Evolutionary conservation across 2,888 invertebrate species (phyloP).

Genomic region (Calephelis perditalis): DNA sequence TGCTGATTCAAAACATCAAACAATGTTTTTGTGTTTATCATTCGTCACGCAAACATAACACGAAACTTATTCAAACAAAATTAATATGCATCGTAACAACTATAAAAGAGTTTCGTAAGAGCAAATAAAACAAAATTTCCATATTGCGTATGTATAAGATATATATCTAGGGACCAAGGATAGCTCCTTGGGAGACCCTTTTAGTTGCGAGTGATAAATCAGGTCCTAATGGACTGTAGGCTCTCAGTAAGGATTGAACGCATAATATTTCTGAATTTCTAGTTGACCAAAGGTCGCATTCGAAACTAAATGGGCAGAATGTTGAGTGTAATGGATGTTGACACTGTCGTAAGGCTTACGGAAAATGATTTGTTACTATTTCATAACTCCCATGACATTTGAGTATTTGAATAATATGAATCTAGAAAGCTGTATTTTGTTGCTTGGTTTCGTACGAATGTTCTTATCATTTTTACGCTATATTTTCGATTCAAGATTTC

Average conservation of each 20-base stretch:
- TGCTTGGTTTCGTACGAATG: no score
- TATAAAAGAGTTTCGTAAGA: conserved; percentile 29
- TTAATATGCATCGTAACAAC: neutral
- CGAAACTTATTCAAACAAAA: neutral
- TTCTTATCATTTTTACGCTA: no score
- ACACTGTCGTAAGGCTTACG: conserved; percentile 1
- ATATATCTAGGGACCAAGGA: conserved; percentile 56
- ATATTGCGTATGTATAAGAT: conserved; percentile 62
- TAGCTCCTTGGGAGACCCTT: conserved; percentile 67
- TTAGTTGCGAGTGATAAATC: conserved; percentile 70
- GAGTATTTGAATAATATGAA: conserved; percentile 5
- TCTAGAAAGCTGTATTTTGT: no score
- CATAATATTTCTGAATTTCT: conserved; percentile 64
- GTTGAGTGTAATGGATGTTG: conserved; percentile 42
- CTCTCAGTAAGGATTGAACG: conserved; percentile 46
- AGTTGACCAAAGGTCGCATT: conserved; percentile 46
- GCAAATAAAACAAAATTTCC: conserved; percentile 63
- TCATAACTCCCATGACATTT: conserved; percentile 20
- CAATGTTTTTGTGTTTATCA: no score
- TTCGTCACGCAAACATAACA: no score
- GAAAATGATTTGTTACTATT: conserved; percentile 2
- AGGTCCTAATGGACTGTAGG: conserved; percentile 69
- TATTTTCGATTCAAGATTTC: no score
- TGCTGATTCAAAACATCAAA: no score
- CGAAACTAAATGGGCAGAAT: conserved; percentile 42